A percentile compares a stretch with the other conserved stretches of the same genome.
phyloP scores from a whole-genome alignment of 2,888 invertebrate genomes.

The Prenolepis imparis region DNA sequence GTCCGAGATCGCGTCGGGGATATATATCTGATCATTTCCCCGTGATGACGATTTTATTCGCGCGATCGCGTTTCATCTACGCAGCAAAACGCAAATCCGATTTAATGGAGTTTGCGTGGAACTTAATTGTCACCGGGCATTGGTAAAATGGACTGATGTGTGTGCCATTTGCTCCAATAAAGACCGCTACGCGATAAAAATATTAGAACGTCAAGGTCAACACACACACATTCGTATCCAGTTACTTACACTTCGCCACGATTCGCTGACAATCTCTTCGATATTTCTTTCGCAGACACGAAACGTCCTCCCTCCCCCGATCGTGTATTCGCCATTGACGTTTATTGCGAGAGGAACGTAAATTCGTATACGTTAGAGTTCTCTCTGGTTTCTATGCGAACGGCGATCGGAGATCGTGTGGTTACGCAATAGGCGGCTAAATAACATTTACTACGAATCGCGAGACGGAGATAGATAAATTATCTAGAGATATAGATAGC shows the following conservation, averaged over 20 bases:
- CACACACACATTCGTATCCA: conserved; percentile 1
- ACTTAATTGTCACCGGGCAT: conserved; percentile 48
- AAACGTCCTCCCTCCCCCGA: background rate
- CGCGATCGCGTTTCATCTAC: background rate
- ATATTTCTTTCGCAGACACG: background rate
- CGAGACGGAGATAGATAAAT: background rate
- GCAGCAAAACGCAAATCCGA: conserved; percentile 37
- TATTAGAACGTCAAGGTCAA: conserved; percentile 41
- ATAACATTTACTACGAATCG: background rate
- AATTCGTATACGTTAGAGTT: conserved; percentile 6
- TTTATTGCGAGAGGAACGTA: background rate
- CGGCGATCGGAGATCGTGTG: background rate
- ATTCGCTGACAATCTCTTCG: background rate
- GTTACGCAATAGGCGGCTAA: background rate
- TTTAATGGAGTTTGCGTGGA: conserved; percentile 45
- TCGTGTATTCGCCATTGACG: background rate
- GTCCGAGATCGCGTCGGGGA: background rate
- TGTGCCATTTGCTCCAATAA: conserved; percentile 53
- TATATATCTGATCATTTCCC: background rate
- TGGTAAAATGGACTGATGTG: background rate
- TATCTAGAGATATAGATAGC: background rate
- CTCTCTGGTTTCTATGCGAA: background rate
- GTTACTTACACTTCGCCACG: conserved; percentile 21
- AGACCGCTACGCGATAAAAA: conserved; percentile 39
- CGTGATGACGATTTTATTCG: conserved; percentile 17